A percentile compares a stretch with the other conserved stretches of the same genome.
These are phyloP conservation scores for Drosophila pandora DNA, from an alignment of 1,140 invertebrate genomes.

Conservation along the genomic window DNA sequence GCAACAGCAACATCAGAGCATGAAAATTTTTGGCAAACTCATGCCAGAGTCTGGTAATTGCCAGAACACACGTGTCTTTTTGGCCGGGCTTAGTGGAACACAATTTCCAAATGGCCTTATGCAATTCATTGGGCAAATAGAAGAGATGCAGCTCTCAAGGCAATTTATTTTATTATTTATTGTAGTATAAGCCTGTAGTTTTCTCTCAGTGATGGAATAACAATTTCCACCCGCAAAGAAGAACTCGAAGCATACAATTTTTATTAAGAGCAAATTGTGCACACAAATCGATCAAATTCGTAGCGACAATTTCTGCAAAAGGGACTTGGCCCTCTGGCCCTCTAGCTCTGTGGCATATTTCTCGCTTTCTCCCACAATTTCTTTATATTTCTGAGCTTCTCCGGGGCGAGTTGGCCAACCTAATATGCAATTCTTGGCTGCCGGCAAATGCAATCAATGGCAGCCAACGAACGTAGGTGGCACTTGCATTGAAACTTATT, in stretches of 20 bases:
- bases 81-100: constrained; percentile 17
- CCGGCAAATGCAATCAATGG: constrained; percentile 60
- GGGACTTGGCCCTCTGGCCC: neutral
- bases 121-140: constrained; percentile 31
- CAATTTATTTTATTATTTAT: neutral
- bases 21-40: constrained; percentile 36
- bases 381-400: neutral
- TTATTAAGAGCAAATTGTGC: constrained; percentile 37
- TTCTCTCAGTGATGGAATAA: constrained; percentile 1
- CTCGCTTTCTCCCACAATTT: constrained; percentile 12
- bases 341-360: constrained; percentile 7
- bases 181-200: too few relatives aligned
- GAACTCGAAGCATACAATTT: constrained; percentile 13
- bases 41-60: constrained; percentile 45
- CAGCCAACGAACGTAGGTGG: constrained; percentile 3
- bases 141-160: constrained; percentile 20
- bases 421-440: constrained; percentile 50
- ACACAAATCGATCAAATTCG: constrained; percentile 40
- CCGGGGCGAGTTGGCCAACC: constrained; percentile 28
- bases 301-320: constrained; percentile 32
- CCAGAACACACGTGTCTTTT: constrained; percentile 26
- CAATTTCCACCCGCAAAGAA: constrained; percentile 1
- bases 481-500: constrained; percentile 59
- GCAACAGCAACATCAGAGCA: neutral
- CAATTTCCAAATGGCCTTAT: constrained; percentile 43